These are phyloP conservation scores for Melanotaenia nigrans DNA, from an alignment of 2,797 vertebrate genomes.

Conservation along the genomic window DNA sequence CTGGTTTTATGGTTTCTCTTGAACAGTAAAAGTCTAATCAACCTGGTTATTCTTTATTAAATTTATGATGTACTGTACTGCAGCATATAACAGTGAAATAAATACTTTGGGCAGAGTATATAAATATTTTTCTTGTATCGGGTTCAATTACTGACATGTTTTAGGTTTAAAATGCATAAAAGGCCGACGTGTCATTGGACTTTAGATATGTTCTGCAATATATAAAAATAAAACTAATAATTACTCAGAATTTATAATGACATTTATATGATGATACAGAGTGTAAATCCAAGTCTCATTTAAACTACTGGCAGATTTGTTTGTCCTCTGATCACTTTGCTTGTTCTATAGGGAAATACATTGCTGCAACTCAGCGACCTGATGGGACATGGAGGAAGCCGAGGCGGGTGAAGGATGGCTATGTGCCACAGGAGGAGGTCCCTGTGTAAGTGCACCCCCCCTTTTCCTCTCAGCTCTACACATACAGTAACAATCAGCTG, in stretches of 20 bases:
- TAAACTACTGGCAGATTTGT: not conserved
- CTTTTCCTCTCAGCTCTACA: not conserved
- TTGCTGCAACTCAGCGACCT: constrained; percentile 93
- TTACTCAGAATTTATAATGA: no score
- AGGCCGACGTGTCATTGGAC: not conserved
- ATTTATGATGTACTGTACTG: not conserved
- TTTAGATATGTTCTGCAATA: no score
- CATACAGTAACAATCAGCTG: not conserved
- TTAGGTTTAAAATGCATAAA: not conserved
- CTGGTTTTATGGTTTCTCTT: constrained; percentile 2
- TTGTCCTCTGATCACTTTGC: constrained; percentile 12
- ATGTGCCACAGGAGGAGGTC: constrained; percentile 95
- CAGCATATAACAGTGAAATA: not conserved
- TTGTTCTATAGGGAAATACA: constrained; percentile 89
- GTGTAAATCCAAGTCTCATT: not conserved
- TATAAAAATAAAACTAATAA: no score
- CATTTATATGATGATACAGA: not conserved
- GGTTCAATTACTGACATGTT: not conserved
- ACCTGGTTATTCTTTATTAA: not conserved
- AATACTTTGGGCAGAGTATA: not conserved
- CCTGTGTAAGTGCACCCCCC: constrained; percentile 88
- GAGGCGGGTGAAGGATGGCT: constrained; percentile 92
- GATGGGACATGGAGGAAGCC: constrained; percentile 97
- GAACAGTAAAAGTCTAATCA: not conserved
- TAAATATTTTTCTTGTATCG: not conserved